Conservation (phyloP, 2,888 invertebrate genomes). For the Xylophagus ater region DNA sequence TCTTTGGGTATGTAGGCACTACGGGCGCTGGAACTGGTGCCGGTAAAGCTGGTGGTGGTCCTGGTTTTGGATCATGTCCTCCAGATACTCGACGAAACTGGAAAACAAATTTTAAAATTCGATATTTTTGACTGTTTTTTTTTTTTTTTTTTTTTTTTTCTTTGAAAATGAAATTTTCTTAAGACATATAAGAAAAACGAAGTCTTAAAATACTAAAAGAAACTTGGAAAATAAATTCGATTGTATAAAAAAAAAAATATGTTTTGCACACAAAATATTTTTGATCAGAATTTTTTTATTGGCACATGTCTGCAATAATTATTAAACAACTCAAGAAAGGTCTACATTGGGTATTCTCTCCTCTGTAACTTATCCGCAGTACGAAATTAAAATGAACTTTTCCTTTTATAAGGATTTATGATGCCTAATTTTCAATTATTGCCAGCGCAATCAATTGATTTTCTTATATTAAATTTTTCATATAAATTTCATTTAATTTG, state of each 20-base stretch:
- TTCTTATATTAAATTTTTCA: background rate
- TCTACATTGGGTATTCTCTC: no score
- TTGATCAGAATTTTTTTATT: no score
- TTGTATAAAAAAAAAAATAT: constrained; percentile 3
- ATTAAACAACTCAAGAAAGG: no score
- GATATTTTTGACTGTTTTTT: constrained; percentile 14
- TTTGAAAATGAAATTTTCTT: background rate
- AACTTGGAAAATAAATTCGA: background rate
- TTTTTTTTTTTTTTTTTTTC: constrained; percentile 36
- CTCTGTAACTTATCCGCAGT: no score
- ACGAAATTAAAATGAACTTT: no score
- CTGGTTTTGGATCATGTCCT: constrained; percentile 48
- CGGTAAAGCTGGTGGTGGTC: constrained; percentile 60
- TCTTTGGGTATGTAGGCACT: constrained; percentile 30
- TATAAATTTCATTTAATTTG: constrained; percentile 21
- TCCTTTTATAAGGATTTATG: no score
- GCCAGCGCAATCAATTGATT: no score
- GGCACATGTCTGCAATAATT: no score
- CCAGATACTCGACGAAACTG: constrained; percentile 44
- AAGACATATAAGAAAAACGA: no score
- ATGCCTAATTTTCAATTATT: no score
- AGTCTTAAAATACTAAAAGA: no score
- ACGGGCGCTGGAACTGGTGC: constrained; percentile 56
- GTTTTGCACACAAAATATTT: no score
- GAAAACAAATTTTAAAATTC: constrained; percentile 18